Evolutionary conservation across 2,888 invertebrate genomes (phyloP).

Genomic region (Dryococelus australis): DNA sequence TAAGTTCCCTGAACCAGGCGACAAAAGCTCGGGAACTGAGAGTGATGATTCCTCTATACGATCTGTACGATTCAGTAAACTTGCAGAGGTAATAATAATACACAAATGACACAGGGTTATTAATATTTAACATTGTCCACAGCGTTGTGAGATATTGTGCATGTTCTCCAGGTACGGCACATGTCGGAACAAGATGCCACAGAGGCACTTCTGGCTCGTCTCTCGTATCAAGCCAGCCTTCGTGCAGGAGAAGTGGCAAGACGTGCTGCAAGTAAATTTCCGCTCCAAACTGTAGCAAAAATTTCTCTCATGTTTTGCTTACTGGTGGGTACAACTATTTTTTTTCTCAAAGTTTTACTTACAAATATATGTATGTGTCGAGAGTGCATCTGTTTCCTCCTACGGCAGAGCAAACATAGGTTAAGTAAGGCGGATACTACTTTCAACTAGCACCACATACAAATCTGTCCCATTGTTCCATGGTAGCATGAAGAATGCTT

Average conservation of each 20-base stretch:
- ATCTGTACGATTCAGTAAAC: slow-evolving; percentile 89
- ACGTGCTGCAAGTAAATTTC: slow-evolving; percentile 77
- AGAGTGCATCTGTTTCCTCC: not conserved
- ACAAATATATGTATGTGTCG: not conserved
- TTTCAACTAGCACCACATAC: too few relatives aligned
- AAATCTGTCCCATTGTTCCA: too few relatives aligned
- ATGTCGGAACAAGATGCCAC: slow-evolving; percentile 91
- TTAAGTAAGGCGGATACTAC: too few relatives aligned
- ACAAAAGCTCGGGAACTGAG: slow-evolving; percentile 75
- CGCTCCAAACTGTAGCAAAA: slow-evolving; percentile 78
- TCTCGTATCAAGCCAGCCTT: slow-evolving; percentile 93
- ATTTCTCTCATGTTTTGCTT: slow-evolving; percentile 86
- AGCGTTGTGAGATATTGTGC: not conserved
- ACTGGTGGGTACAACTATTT: slow-evolving; percentile 67
- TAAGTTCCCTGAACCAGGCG: slow-evolving; percentile 73
- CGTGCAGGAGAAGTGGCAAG: slow-evolving; percentile 82
- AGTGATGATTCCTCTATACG: slow-evolving; percentile 86
- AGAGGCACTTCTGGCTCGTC: slow-evolving; percentile 88
- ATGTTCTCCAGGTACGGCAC: slow-evolving; percentile 71
- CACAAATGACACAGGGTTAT: not conserved
- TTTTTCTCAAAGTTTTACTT: not conserved
- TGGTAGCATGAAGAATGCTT: too few relatives aligned
- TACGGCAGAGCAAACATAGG: too few relatives aligned
- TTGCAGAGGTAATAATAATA: slow-evolving; percentile 69
- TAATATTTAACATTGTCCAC: not conserved